Conservation (phyloP, 2,113 vertebrate species). For the Cavia porcellus region DNA sequence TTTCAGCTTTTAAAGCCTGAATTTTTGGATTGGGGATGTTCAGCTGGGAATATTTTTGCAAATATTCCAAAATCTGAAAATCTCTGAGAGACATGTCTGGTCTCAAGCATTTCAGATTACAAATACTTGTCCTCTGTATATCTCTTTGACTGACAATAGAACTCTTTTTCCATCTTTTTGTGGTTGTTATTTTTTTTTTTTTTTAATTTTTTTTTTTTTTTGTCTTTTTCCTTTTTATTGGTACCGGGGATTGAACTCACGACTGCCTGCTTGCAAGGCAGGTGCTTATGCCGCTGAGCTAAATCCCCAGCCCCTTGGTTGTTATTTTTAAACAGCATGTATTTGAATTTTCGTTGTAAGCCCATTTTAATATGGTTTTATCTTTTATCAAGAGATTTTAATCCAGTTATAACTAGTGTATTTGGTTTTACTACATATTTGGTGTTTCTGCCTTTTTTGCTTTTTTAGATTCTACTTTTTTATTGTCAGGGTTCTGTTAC, state of each 20-base stretch:
- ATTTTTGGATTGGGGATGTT: background rate
- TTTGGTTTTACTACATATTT: slow-evolving; percentile 42
- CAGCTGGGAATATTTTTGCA: background rate
- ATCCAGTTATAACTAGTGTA: background rate
- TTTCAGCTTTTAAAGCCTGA: background rate
- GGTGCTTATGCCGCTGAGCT: no score
- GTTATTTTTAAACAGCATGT: slow-evolving; percentile 24
- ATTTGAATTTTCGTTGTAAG: slow-evolving; percentile 51
- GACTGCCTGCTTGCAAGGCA: no score
- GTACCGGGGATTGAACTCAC: no score
- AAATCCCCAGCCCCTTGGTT: no score
- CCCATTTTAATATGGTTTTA: background rate
- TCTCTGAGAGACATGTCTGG: background rate
- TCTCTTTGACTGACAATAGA: background rate
- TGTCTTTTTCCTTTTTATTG: no score
- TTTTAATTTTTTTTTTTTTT: no score
- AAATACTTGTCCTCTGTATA: background rate
- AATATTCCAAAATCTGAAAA: background rate
- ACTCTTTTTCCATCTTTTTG: background rate
- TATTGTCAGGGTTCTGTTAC: background rate
- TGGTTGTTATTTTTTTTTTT: slow-evolving; percentile 35
- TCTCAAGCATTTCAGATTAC: background rate
- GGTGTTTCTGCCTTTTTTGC: slow-evolving; percentile 20
- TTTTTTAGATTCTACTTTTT: background rate
- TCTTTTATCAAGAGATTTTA: slow-evolving; percentile 24